These are phyloP conservation scores for Frankliniella fusca DNA, from an alignment of 2,888 invertebrate genomes.

Conservation along the genomic window DNA sequence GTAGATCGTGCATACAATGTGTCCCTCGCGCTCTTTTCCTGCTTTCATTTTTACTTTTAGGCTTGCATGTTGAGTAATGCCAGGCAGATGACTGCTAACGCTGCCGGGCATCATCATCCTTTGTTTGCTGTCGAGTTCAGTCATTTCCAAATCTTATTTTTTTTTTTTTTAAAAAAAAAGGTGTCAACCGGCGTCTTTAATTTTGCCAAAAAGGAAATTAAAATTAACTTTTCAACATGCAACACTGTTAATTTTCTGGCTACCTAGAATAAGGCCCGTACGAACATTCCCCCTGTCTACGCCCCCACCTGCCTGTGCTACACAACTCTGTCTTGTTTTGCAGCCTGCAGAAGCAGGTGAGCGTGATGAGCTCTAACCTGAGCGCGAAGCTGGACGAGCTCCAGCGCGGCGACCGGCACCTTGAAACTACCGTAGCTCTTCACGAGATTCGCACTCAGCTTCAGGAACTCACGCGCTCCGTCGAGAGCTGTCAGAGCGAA, in stretches of 20 bases:
- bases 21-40: too few relatives aligned
- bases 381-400: constrained; percentile 90
- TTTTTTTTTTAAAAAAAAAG: neutral
- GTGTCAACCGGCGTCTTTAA: constrained; percentile 29
- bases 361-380: constrained; percentile 96
- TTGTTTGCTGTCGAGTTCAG: neutral
- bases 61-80: neutral
- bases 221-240: too few relatives aligned
- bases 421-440: constrained; percentile 89
- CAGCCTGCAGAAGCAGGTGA: constrained; percentile 96
- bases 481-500: constrained; percentile 91
- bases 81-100: too few relatives aligned
- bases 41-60: neutral
- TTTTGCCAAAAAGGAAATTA: too few relatives aligned
- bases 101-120: too few relatives aligned
- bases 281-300: too few relatives aligned
- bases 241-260: too few relatives aligned
- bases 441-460: constrained; percentile 90
- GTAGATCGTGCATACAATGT: too few relatives aligned
- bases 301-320: too few relatives aligned
- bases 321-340: too few relatives aligned
- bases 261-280: too few relatives aligned
- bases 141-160: neutral
- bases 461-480: constrained; percentile 89
- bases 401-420: constrained; percentile 79